phyloP scores from a whole-genome alignment of 2,888 invertebrate species.

The Taenaris catops region DNA sequence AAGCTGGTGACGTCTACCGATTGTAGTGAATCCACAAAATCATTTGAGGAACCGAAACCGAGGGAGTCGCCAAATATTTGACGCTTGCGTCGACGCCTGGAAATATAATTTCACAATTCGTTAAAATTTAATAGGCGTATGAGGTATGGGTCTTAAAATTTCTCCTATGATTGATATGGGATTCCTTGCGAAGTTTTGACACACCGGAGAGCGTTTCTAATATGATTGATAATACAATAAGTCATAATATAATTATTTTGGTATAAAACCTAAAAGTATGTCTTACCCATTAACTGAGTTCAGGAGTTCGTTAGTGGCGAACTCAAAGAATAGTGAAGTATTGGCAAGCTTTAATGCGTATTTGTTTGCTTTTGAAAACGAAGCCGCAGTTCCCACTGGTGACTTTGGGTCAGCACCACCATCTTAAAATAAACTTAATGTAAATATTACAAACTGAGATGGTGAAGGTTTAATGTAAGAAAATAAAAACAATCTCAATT shows the following conservation, averaged over 20 bases:
- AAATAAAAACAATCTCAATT: too few relatives aligned
- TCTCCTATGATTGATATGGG: too few relatives aligned
- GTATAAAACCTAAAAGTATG: too few relatives aligned
- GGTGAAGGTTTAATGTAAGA: too few relatives aligned
- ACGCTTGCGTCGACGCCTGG: slow-evolving; percentile 82
- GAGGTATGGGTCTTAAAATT: too few relatives aligned
- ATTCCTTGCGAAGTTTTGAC: too few relatives aligned
- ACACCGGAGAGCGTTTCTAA: too few relatives aligned
- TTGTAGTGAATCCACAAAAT: slow-evolving; percentile 87
- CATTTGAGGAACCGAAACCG: slow-evolving; percentile 73
- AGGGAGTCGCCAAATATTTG: slow-evolving; percentile 83
- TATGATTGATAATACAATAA: too few relatives aligned
- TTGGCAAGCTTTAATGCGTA: slow-evolving; percentile 91
- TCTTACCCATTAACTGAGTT: slow-evolving; percentile 81
- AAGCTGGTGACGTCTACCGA: slow-evolving; percentile 88
- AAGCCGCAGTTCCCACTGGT: slow-evolving; percentile 92
- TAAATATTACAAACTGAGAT: too few relatives aligned
- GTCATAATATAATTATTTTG: too few relatives aligned
- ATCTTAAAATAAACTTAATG: slow-evolving; percentile 60
- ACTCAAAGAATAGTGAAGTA: slow-evolving; percentile 91
- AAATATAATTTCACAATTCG: too few relatives aligned
- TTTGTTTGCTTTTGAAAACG: slow-evolving; percentile 93
- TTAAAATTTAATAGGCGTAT: too few relatives aligned
- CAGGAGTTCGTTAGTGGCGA: slow-evolving; percentile 92
- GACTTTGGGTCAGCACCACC: slow-evolving; percentile 92